Evolutionary conservation across 2,888 invertebrate species (phyloP).

Genomic region (Folsomia manolachei): DNA sequence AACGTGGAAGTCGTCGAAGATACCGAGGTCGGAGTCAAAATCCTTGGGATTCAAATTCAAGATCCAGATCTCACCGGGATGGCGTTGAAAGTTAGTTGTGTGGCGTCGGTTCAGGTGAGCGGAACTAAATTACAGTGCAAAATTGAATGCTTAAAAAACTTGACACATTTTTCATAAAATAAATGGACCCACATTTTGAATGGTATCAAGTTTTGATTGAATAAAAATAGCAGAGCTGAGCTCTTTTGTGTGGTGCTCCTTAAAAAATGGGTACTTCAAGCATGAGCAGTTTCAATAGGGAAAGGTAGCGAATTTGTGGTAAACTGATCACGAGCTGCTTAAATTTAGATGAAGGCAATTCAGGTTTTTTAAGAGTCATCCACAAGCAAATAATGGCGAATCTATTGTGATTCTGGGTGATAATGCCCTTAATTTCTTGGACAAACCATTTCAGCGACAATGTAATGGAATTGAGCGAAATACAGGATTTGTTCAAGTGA

Average conservation of each 20-base stretch:
- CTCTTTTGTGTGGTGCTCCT: no score
- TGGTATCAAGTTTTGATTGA: no score
- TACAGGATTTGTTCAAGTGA: no score
- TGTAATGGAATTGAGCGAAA: no score
- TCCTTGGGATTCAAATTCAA: constrained; percentile 71
- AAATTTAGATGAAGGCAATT: no score
- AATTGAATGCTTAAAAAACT: background rate
- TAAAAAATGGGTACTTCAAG: no score
- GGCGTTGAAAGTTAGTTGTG: constrained; percentile 70
- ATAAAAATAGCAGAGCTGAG: no score
- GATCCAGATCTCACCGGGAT: constrained; percentile 80
- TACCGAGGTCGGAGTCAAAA: constrained; percentile 67
- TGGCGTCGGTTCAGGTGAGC: constrained; percentile 55
- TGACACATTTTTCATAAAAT: background rate
- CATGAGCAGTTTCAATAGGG: background rate
- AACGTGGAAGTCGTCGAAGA: constrained; percentile 71
- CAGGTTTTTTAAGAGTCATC: no score
- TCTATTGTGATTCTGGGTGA: no score
- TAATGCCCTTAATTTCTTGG: no score
- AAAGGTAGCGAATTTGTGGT: background rate
- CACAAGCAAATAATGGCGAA: no score
- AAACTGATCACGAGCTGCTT: background rate
- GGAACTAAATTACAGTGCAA: background rate
- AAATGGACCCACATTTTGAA: background rate
- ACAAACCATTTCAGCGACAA: no score